Percentiles rank a stretch among this genome's conserved stretches.
Evolutionary conservation across 2,797 vertebrate species (phyloP).

Genomic region (Sebastes wilsoni): DNA sequence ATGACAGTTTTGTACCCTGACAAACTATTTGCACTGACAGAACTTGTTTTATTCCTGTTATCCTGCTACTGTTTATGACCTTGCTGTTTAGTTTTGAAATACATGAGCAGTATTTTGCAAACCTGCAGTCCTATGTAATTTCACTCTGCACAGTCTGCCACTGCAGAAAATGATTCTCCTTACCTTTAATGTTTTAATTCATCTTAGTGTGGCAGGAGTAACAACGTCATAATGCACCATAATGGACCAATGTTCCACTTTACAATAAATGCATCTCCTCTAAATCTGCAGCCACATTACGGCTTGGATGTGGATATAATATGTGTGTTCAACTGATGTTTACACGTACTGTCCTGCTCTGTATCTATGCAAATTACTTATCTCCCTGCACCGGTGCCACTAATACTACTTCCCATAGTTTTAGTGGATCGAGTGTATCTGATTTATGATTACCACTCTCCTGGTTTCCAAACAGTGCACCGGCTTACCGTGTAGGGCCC

Average conservation of each 20-base stretch:
- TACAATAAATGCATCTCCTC: neutral
- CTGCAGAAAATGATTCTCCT: neutral
- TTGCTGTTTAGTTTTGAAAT: neutral
- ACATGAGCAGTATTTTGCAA: neutral
- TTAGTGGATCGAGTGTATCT: conserved; percentile 63
- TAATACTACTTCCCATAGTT: conserved; percentile 57
- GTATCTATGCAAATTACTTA: conserved; percentile 52
- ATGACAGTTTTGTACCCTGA: neutral
- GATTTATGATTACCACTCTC: conserved; percentile 68
- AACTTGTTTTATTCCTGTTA: neutral
- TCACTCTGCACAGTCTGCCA: neutral
- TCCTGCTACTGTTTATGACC: neutral
- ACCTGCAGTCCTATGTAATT: neutral
- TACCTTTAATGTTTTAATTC: neutral
- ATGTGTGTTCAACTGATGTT: conserved; percentile 5
- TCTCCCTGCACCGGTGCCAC: conserved; percentile 51
- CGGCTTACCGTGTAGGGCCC: conserved; percentile 34
- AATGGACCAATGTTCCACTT: neutral
- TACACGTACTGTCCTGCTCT: neutral
- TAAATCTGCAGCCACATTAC: conserved; percentile 1
- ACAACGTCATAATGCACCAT: neutral
- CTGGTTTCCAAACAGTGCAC: conserved; percentile 54
- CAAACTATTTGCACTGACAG: neutral
- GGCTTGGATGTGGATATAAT: neutral
- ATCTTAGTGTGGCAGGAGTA: neutral